Conservation (phyloP, 2,113 vertebrate species). For the Eulemur rufifrons region DNA sequence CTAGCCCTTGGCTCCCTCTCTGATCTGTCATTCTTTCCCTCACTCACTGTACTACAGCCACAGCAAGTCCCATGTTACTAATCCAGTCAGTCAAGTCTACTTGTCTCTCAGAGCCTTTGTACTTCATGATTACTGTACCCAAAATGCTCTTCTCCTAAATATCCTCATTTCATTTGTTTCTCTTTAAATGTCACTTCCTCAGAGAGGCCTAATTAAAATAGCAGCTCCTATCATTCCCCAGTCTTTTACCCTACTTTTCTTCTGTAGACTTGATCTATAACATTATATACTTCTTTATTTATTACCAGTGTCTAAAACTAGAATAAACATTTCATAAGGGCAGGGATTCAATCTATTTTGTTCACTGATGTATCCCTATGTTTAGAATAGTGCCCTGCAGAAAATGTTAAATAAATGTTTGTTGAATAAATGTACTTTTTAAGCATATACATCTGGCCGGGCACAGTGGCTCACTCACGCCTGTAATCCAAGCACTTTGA, state of each 20-base stretch:
- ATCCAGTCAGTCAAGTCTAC: background rate
- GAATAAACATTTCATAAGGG: background rate
- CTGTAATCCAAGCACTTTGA: no score
- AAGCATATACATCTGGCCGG: background rate
- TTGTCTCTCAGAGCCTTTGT: background rate
- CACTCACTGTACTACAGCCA: background rate
- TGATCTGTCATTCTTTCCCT: background rate
- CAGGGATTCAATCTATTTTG: background rate
- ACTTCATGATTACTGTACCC: background rate
- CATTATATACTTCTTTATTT: background rate
- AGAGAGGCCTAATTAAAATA: constrained; percentile 10
- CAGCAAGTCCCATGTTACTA: background rate
- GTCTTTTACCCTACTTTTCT: constrained; percentile 1
- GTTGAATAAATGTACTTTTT: background rate
- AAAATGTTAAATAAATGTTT: constrained; percentile 9
- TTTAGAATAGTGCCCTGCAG: background rate
- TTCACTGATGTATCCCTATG: background rate
- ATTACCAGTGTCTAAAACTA: background rate
- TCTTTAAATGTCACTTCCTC: constrained; percentile 1
- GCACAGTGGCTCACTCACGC: no score
- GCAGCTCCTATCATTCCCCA: background rate
- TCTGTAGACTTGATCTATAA: background rate
- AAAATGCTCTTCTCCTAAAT: background rate
- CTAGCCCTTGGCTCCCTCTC: background rate
- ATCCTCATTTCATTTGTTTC: background rate